A percentile compares a stretch with the other conserved stretches of the same genome.
These are phyloP conservation scores for Labeo calbasu DNA, from an alignment of 2,797 vertebrate genomes.

Conservation along the genomic window DNA sequence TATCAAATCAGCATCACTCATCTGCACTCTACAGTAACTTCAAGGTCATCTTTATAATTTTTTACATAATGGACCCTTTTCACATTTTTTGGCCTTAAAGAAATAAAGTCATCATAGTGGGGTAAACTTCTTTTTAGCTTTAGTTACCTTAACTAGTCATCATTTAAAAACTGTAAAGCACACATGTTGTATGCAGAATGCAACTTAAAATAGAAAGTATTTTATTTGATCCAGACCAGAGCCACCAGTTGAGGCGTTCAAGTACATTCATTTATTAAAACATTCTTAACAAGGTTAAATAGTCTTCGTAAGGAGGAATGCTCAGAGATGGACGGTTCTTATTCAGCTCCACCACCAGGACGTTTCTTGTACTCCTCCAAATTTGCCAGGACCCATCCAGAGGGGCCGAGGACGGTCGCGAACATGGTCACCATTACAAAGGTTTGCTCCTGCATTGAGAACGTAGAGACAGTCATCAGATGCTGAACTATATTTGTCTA, in stretches of 20 bases:
- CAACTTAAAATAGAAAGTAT: not conserved
- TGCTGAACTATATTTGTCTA: not conserved
- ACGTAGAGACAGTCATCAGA: not conserved
- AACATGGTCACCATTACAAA: slow-evolving; percentile 68
- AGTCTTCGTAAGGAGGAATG: slow-evolving; percentile 40
- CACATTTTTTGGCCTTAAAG: too few species aligned
- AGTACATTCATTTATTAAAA: slow-evolving; percentile 54
- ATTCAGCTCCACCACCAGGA: not conserved
- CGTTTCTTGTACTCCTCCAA: slow-evolving; percentile 79
- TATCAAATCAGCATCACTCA: not conserved
- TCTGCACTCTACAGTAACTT: not conserved
- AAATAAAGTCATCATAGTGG: too few species aligned
- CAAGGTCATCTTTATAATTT: too few species aligned
- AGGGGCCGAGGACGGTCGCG: slow-evolving; percentile 71
- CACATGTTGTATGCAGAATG: not conserved
- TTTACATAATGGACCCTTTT: too few species aligned
- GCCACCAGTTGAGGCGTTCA: not conserved
- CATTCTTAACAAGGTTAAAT: slow-evolving; percentile 26
- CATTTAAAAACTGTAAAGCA: not conserved
- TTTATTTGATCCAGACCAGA: not conserved
- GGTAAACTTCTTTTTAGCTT: not conserved
- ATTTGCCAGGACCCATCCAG: slow-evolving; percentile 78
- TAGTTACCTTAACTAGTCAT: not conserved
- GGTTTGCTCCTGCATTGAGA: slow-evolving; percentile 67
- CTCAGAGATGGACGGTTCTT: not conserved